Evolutionary conservation across 2,797 vertebrate genomes (phyloP), one percentile per base, ranked within the genome.

Genomic region (Odontamblyopus lacepedii): DNA sequence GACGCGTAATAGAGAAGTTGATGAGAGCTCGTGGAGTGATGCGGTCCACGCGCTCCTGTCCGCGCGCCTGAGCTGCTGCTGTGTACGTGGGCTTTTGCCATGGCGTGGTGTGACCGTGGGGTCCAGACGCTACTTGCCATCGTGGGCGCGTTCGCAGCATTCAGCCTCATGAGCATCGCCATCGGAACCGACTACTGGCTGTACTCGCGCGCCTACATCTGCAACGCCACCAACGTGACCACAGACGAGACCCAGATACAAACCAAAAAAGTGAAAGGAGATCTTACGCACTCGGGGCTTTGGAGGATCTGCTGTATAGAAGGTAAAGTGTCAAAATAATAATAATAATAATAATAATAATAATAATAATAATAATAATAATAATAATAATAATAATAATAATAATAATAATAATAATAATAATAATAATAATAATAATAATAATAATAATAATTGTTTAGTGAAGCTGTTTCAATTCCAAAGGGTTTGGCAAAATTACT

Each of bases 111-210:
- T 95, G 96, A 97, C 89, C 96, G 96, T 78, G 95, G 96, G 90
- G 93, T 96, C 86, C 97, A 98, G 93, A 95, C 95, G 91, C 82
- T 96, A 85, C 92, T 98, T 91, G 95, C 96, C 88, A 93, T 96
- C 74, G 94, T 90, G 86, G 97, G 97, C 67, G 96, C 97, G 78
- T 96, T 98, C 83, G 93, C 92, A 51, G 97, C 97, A 79, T 98
- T 98, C 91, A 95, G 96, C 85, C 96, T 98, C 83, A 98, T 98
- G 97, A 95, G 94, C 89, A 95, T 98, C 88, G 97, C 97, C 90
- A 97, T 98, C 86, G 96, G 97, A 75, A 98, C 97, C 77, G 96
- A 98, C 89, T 98, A 97, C 92, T 98, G 97, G 97, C 96, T 98
- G 6, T 98, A 98, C 91, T 96, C 97, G 55, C 95, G 96, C 85